Percentiles rank a stretch among this genome's conserved stretches.
Conservation (phyloP, 2,113 vertebrate genomes). For the Danionella cerebrum region DNA sequence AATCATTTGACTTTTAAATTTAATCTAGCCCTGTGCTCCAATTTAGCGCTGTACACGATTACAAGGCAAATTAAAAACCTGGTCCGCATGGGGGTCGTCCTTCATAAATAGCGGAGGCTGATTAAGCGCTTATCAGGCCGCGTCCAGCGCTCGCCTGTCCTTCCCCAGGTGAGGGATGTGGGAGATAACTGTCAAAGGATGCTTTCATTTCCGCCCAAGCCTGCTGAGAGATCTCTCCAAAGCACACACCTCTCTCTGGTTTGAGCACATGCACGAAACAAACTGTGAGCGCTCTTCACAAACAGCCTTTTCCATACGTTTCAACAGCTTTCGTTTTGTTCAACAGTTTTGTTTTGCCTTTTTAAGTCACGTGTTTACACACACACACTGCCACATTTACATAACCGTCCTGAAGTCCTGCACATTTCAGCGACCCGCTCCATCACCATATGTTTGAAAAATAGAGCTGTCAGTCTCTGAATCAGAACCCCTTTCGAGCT, state of each 20-base stretch:
- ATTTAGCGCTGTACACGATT: conserved; percentile 83
- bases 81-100: conserved; percentile 82
- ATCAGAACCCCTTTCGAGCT: no score
- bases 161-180: conserved; percentile 67
- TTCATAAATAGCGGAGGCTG: conserved; percentile 86
- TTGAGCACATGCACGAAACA: no score
- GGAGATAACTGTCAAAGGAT: conserved; percentile 62
- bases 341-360: background rate
- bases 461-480: no score
- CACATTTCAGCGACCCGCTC: no score
- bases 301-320: no score
- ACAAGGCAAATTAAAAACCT: conserved; percentile 82
- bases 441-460: no score
- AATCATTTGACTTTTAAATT: conserved; percentile 88
- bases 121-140: conserved; percentile 77
- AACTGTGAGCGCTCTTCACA: no score
- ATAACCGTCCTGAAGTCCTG: no score
- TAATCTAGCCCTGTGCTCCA: conserved; percentile 74
- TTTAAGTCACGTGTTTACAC: no score
- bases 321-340: no score
- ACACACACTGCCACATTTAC: no score
- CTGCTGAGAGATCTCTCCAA: background rate
- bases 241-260: background rate
- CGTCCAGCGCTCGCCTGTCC: conserved; percentile 60
- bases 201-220: conserved; percentile 67